Evolutionary conservation across 2,888 invertebrate species (phyloP), one percentile per base, ranked within the genome.

Genomic region (Coenonympha arcania): DNA sequence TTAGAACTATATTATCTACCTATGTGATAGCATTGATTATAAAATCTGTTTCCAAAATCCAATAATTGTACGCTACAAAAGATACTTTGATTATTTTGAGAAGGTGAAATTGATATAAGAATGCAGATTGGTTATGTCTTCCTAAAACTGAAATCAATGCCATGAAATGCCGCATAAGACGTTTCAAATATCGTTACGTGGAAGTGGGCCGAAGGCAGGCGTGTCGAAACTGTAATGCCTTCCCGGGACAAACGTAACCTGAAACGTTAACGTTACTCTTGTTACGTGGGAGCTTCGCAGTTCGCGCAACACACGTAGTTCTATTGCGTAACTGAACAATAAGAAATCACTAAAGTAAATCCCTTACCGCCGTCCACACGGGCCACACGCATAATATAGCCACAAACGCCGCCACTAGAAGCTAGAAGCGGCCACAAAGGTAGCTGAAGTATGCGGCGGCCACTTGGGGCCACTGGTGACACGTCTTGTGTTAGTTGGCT

Each of bases 201-300:
- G 82, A 83, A 82, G 64, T 65, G 61, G 55, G 43, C 51, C 56
- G 52, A 57, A 62, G 59, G 61, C 61, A 54, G 56, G 65, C 69
- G 74, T 76, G 71, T 71, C 76, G 71, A 79, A 79, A 73, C 61
- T 50, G 57, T 79, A 77, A 80, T 78, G 76, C 72, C 69, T 84
- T 83, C 83, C 80, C 73, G 71, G 77, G 79, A 82, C 66, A 66
- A 58, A 68, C 68, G 80, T 72, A 76, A 83, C 72, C 70, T 63
- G 76, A 78, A 69, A 68, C 76, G 66, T 43, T 33, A 19, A n/a
- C 31, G 19, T 59, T 66, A 62, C 67, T 76, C 76, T 59, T 55
- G 66, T 80, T 76, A 73, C 76, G 67, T 66, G 31, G 46, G 33
- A 20, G 22, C 42, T 43, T 41, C 41, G 16, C 41, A 28, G 46